A percentile compares a stretch with the other conserved stretches of the same genome.
These are phyloP conservation scores for Sesia bembeciformis DNA, from an alignment of 2,888 invertebrate species.

Conservation along the genomic window DNA sequence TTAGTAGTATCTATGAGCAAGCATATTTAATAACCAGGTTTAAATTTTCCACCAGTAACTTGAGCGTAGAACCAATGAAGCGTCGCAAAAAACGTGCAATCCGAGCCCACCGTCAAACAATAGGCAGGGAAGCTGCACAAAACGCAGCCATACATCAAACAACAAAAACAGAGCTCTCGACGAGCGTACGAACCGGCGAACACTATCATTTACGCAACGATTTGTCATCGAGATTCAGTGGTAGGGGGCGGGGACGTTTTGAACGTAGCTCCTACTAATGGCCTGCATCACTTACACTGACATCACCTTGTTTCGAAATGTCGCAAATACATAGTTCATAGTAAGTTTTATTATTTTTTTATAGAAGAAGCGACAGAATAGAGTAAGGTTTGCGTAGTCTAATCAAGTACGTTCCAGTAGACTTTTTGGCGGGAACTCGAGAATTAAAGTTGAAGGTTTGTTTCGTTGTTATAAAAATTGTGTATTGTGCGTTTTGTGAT, in stretches of 20 bases:
- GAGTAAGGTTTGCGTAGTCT: too few species aligned
- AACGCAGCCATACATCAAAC: constrained; percentile 62
- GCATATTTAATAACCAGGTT: not conserved
- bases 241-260: constrained; percentile 35
- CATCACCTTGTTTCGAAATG: too few species aligned
- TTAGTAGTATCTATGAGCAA: not conserved
- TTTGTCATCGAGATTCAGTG: constrained; percentile 66
- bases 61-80: constrained; percentile 22
- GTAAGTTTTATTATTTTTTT: too few species aligned
- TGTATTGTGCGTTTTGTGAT: too few species aligned
- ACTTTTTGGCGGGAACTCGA: too few species aligned
- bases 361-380: too few species aligned
- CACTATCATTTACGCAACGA: constrained; percentile 70
- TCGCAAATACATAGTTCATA: too few species aligned
- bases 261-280: constrained; percentile 25
- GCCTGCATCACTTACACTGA: not conserved
- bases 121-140: constrained; percentile 37
- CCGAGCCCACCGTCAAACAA: constrained; percentile 27
- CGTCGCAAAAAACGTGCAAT: constrained; percentile 38
- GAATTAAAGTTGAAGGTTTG: too few species aligned
- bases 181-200: constrained; percentile 42
- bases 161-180: constrained; percentile 61
- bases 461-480: too few species aligned
- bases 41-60: constrained; percentile 3
- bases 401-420: too few species aligned